phyloP scores from a whole-genome alignment of 2,888 invertebrate genomes.

The Erebia aethiops region DNA sequence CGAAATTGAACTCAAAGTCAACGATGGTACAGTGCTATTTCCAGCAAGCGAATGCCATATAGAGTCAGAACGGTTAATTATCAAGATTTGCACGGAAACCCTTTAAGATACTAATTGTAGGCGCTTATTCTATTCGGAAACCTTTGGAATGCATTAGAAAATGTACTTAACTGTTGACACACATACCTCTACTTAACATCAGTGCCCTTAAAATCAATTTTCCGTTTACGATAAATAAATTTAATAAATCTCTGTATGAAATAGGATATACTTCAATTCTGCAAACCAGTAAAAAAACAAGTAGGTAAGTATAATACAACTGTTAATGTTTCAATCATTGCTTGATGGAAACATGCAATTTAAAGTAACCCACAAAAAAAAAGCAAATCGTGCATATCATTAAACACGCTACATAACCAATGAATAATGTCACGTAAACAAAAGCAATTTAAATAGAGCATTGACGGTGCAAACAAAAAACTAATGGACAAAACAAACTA shows the following conservation, averaged over 20 bases:
- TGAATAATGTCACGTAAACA: constrained; percentile 23
- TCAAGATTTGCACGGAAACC: constrained; percentile 77
- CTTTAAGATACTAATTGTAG: constrained; percentile 74
- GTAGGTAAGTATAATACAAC: not conserved
- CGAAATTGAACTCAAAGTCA: constrained; percentile 55
- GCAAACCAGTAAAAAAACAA: not conserved
- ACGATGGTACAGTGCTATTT: constrained; percentile 48
- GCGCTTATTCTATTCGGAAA: constrained; percentile 64
- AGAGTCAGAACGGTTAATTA: constrained; percentile 67
- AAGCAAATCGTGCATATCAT: constrained; percentile 19
- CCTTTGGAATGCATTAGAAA: constrained; percentile 50
- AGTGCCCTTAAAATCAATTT: not conserved
- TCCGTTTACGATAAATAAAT: not conserved
- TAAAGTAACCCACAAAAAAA: constrained; percentile 10
- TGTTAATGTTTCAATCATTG: not conserved
- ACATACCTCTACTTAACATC: not conserved
- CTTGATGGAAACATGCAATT: constrained; percentile 9
- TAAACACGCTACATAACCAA: constrained; percentile 11
- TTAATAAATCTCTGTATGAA: not conserved
- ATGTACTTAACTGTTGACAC: constrained; percentile 31
- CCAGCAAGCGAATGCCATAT: constrained; percentile 33
- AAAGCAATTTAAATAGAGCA: constrained; percentile 24
- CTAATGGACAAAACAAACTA: constrained; percentile 19
- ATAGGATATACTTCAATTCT: not conserved
- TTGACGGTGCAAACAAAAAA: constrained; percentile 24